A percentile compares a stretch with the other conserved stretches of the same genome.
Conservation (phyloP, 2,797 vertebrate genomes). For the Sus cebifrons region DNA sequence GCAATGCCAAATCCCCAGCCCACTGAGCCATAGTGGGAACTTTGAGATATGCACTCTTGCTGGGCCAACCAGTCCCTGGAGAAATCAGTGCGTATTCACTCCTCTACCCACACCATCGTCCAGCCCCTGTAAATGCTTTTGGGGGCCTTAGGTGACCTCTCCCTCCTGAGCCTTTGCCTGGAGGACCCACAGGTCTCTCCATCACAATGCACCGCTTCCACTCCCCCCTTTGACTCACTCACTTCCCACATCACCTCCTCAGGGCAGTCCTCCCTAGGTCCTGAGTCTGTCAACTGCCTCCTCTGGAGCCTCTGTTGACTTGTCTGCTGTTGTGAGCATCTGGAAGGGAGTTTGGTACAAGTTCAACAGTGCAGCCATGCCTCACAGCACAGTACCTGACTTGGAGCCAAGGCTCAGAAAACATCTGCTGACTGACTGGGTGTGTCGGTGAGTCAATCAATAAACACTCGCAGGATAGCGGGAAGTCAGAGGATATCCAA, state of each 20-base stretch:
- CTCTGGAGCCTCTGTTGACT: not conserved
- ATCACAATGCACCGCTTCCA: accelerated
- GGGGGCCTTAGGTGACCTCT: not conserved
- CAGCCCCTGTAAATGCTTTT: not conserved
- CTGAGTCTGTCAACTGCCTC: not conserved
- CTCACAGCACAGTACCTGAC: too few relatives aligned
- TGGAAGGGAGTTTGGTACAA: not conserved
- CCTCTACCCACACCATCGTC: accelerated
- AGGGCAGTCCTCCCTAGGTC: not conserved
- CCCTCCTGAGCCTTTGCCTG: accelerated
- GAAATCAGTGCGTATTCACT: not conserved
- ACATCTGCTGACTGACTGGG: not conserved
- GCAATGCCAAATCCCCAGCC: too few relatives aligned
- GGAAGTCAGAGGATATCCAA: not conserved
- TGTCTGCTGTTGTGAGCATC: not conserved
- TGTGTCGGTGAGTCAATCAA: not conserved
- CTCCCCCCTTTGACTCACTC: not conserved
- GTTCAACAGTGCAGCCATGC: accelerated
- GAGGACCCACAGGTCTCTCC: accelerated
- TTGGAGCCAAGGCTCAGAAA: not conserved
- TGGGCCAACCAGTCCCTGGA: not conserved
- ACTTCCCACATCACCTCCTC: not conserved
- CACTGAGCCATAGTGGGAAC: too few relatives aligned
- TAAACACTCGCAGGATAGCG: not conserved
- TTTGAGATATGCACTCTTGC: not conserved